A percentile compares a stretch with the other conserved stretches of the same genome.
phyloP scores from a whole-genome alignment of 2,797 vertebrate species.

The Pitangus sulphuratus region DNA sequence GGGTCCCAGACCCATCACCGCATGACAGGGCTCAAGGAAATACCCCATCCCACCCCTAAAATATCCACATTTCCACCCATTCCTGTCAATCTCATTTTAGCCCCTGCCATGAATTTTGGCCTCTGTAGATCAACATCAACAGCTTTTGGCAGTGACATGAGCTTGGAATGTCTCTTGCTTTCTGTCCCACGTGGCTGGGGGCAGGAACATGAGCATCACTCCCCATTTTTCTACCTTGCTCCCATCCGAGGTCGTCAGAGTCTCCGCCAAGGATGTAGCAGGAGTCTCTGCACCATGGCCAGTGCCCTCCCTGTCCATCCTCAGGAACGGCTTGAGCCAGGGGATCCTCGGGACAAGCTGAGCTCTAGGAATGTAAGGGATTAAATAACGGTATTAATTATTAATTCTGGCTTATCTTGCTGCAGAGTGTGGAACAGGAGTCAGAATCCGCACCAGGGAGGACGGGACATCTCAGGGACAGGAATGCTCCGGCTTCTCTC shows the following conservation, averaged over 20 bases:
- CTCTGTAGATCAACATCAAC: rapidly evolving
- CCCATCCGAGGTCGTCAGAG: not conserved
- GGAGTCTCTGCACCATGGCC: not conserved
- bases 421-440: conserved; percentile 39
- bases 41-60: rapidly evolving
- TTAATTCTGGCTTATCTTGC: conserved; percentile 48
- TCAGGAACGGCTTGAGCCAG: rapidly evolving
- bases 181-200: rapidly evolving
- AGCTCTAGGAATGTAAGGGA: not conserved
- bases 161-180: not conserved
- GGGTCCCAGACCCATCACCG: not conserved
- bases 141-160: rapidly evolving
- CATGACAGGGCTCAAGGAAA: not conserved
- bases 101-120: not conserved
- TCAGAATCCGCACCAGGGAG: conserved; percentile 2
- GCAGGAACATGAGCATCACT: not conserved
- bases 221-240: not conserved
- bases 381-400: conserved; percentile 30
- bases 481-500: conserved; percentile 2
- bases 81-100: not conserved
- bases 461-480: conserved; percentile 25
- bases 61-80: not conserved
- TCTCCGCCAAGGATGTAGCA: rapidly evolving
- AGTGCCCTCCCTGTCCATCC: not conserved
- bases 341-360: not conserved